Evolutionary conservation across 2,888 invertebrate species (phyloP), one percentile per base, ranked within the genome.

Genomic region (Nebria salina): DNA sequence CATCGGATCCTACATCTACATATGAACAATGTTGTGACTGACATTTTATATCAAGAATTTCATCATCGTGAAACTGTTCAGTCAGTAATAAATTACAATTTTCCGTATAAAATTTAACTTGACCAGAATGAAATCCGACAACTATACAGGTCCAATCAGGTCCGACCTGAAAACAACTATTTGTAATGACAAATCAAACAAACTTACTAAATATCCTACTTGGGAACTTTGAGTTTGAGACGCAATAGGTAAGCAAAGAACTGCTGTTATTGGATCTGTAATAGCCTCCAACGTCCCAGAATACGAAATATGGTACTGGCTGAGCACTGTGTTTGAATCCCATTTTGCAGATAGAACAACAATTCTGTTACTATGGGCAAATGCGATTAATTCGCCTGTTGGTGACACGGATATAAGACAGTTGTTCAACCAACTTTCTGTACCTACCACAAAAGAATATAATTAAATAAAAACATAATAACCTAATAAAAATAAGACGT

Each of bases 81-180:
- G 94, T 93, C 68, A 97, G 90, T 73, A 98, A 89, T 83, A 96
- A 90, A 81, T 94, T 93, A 15, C 97, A 97, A 83, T 93, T 94
- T 88, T 98, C 97, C 1, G 97, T 96, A 87, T 96, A 98, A 89
- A 98, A 97, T 83, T 95, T 91, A 11, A 98, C 91, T 89, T 91
- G 92, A 20, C 98, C 98, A 84, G 95, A 94, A 85, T 93, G 93
- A 86, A 96, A 95, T 13, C 98, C 98, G 81, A 97, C 92, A 82
- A 95, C 93, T 82, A 98, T 92, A 87, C 97, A 97, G 13, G 97
- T 97, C 98, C 98, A 98, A 87, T 98, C 98, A 41, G 96, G 93
- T 6, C 93, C 93, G 86, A 94, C 91, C 92, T 92, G 87, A 20
- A 25, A 1, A 25, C 34, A 26, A 34, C 5, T 5, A 34, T 34